phyloP scores from a whole-genome alignment of 2,797 vertebrate genomes.

The Urosaurus nigricauda region DNA sequence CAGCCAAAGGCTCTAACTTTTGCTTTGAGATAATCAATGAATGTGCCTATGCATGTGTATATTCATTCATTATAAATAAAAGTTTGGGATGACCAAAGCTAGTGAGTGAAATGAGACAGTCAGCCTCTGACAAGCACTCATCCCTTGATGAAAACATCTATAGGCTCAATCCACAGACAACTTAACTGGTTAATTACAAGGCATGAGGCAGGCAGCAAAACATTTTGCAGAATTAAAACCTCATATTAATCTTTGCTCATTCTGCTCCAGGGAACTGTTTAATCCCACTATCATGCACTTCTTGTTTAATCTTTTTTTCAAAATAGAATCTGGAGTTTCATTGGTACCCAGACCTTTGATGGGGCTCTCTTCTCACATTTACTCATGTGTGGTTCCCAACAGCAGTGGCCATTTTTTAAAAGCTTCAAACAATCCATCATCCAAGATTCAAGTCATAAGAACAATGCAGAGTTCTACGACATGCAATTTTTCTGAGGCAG shows the following conservation, averaged over 20 bases:
- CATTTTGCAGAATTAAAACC: constrained; percentile 29
- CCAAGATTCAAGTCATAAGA: constrained; percentile 45
- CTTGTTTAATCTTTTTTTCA: neutral
- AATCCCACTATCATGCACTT: neutral
- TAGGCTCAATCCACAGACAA: constrained; percentile 25
- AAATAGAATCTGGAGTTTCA: neutral
- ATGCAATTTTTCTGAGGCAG: constrained; percentile 45
- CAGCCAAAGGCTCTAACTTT: constrained; percentile 62
- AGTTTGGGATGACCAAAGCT: constrained; percentile 49
- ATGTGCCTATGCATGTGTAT: constrained; percentile 50
- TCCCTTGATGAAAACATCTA: constrained; percentile 48
- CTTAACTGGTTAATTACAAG: constrained; percentile 41
- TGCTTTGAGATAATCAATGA: constrained; percentile 55
- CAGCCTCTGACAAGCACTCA: constrained; percentile 54
- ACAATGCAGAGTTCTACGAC: constrained; percentile 49
- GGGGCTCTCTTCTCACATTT: constrained; percentile 1
- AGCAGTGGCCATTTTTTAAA: constrained; percentile 28
- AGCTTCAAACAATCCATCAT: constrained; percentile 45
- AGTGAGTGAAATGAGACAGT: constrained; percentile 66
- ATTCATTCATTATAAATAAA: constrained; percentile 55
- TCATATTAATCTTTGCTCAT: constrained; percentile 34
- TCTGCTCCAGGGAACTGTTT: constrained; percentile 28
- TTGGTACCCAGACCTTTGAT: neutral
- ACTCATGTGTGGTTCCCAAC: neutral
- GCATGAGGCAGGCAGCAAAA: constrained; percentile 8